Evolutionary conservation across 92 coral and sea anemone species (phyloP), one percentile per base, ranked within the genome.

Genomic region (Chrysogorgia sp.): DNA sequence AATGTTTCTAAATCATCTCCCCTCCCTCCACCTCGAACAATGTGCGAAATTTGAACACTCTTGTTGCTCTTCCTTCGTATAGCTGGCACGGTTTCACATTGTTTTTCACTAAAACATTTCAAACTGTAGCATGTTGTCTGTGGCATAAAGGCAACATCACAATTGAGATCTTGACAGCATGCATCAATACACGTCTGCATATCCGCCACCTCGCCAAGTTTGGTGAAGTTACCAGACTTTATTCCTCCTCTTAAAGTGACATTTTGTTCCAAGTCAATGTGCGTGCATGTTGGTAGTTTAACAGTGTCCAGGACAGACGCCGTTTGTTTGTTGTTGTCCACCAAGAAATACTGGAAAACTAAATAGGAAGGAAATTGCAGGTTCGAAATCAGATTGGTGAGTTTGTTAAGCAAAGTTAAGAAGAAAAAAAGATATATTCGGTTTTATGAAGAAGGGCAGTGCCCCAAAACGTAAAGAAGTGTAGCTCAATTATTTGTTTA

Each of bases 181-280:
- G 97, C 99, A 59, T 96, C 99, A 12, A 96, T 82, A 60, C 99
- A 96, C 2, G 99, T 96, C 77, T 96, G 99, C 99, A 96, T 96
- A 90, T 96, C 99, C 45, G 97, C 90, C 74, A 96, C 87, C 62
- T 87, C 86, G 29, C 99, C 99, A 17, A 92, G 90, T 61, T 92
- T 92, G 35, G 92, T 91, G 76, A 96, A 96, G 37, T 89, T 89
- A 68, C 99, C 99, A 37, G 99, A 87, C 40, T 89, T 96, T 40
- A 96, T 96, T 49, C 99, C 99, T 21, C 85, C 88, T 25, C 99
- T 89, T 29, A 96, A 88, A 53, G 99, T 96, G 71, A 96, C 99
- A 63, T 90, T 93, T 29, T 87, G 89, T 72, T 82, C 85, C 32
- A 96, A 80, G 82, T 96, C 99, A 55, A 92, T 80, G 67, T 96